Evolutionary conservation across 23 tunicate species (phyloP).

Genomic region (Trididemnum clinides): DNA sequence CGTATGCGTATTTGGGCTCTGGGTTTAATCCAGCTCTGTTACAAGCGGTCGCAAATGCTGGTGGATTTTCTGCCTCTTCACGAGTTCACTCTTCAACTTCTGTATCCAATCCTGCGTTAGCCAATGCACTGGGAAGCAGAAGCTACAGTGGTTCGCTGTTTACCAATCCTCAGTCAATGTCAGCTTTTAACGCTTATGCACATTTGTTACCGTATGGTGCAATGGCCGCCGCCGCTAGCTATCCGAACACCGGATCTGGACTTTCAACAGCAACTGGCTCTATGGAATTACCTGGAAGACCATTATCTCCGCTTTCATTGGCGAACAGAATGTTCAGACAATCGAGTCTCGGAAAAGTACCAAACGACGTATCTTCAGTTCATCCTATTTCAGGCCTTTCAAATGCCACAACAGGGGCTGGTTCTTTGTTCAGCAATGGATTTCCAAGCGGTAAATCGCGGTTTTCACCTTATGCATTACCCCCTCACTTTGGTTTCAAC

Average conservation of each 20-base stretch:
- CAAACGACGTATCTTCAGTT: slow-evolving; percentile 28
- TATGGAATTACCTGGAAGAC: slow-evolving; percentile 38
- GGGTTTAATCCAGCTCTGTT: slow-evolving; percentile 71
- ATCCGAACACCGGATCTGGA: background rate
- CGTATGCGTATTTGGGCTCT: slow-evolving; percentile 44
- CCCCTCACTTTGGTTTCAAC: slow-evolving; percentile 37
- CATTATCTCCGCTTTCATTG: slow-evolving; percentile 56
- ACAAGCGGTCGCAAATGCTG: slow-evolving; percentile 79
- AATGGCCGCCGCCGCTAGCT: slow-evolving; percentile 67
- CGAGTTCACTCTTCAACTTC: slow-evolving; percentile 37
- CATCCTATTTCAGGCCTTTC: slow-evolving; percentile 27
- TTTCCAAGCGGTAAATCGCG: slow-evolving; percentile 49
- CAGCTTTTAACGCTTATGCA: slow-evolving; percentile 83
- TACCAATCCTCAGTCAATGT: slow-evolving; percentile 40
- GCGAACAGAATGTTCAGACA: slow-evolving; percentile 79
- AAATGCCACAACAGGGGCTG: slow-evolving; percentile 8
- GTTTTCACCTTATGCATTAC: slow-evolving; percentile 56
- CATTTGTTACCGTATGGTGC: slow-evolving; percentile 71
- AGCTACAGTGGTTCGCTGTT: slow-evolving; percentile 6
- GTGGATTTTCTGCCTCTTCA: slow-evolving; percentile 32
- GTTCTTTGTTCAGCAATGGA: background rate
- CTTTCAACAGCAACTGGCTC: slow-evolving; percentile 37
- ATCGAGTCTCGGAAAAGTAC: slow-evolving; percentile 21
- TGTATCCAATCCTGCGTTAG: slow-evolving; percentile 1
- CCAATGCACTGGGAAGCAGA: background rate